phyloP scores from a whole-genome alignment of 1,140 invertebrate genomes.

The Euglossa dilemma region DNA sequence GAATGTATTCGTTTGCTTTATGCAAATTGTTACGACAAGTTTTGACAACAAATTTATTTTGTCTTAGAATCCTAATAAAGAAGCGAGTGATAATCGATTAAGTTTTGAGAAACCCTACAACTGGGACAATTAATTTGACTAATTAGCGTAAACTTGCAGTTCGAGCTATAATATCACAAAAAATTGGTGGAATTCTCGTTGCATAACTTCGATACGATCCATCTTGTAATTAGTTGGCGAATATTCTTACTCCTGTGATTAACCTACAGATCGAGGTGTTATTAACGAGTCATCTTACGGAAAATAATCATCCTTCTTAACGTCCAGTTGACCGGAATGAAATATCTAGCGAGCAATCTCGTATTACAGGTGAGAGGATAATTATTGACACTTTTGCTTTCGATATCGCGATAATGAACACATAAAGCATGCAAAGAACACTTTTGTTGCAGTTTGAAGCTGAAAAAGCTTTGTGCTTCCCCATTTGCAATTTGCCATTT shows the following conservation, averaged over 20 bases:
- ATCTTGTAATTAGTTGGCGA: too few species aligned
- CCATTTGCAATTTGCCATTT: not conserved
- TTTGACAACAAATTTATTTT: too few species aligned
- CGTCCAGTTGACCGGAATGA: constrained; percentile 37
- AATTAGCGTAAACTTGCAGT: too few species aligned
- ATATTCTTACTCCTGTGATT: not conserved
- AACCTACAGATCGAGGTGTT: constrained; percentile 19
- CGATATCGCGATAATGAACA: not conserved
- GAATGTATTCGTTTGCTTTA: too few species aligned
- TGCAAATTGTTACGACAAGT: too few species aligned
- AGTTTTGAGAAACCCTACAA: too few species aligned
- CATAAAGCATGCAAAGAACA: not conserved
- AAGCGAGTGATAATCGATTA: too few species aligned
- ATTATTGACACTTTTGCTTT: constrained; percentile 43
- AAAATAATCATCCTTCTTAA: constrained; percentile 33
- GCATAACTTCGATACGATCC: too few species aligned
- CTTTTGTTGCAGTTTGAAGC: not conserved
- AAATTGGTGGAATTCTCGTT: too few species aligned
- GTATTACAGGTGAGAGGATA: constrained; percentile 45
- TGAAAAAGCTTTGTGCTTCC: not conserved
- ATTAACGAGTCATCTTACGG: not conserved
- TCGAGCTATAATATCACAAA: too few species aligned
- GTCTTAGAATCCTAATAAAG: too few species aligned
- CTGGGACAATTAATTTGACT: too few species aligned
- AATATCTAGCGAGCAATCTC: constrained; percentile 50